Conservation (phyloP, 2,888 invertebrate species). For the Lasius fuliginosus region DNA sequence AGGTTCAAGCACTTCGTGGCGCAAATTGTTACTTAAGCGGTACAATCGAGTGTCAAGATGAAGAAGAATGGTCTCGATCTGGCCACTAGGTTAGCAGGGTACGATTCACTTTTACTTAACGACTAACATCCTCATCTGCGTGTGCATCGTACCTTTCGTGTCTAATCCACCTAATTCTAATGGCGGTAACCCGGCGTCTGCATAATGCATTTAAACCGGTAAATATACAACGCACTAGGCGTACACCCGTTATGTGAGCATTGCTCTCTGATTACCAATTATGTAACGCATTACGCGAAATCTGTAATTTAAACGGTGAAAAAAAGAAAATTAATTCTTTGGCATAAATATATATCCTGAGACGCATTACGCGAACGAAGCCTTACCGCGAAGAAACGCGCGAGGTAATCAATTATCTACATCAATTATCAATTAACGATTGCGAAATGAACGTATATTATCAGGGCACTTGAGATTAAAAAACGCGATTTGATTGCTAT, state of each 20-base stretch:
- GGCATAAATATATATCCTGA: background rate
- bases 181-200: conserved; percentile 61
- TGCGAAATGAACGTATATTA: background rate
- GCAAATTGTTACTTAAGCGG: conserved; percentile 69
- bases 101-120: conserved; percentile 83
- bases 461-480: background rate
- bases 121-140: conserved; percentile 83
- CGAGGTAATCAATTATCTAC: background rate
- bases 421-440: background rate
- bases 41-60: conserved; percentile 72
- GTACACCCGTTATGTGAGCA: conserved; percentile 12
- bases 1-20: conserved; percentile 62
- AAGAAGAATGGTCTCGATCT: conserved; percentile 77
- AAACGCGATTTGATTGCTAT: background rate
- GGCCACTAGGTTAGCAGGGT: conserved; percentile 82
- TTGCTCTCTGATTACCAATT: conserved; percentile 2
- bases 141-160: conserved; percentile 80
- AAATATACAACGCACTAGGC: conserved; percentile 30
- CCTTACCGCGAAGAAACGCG: background rate
- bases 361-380: background rate
- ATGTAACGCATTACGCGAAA: conserved; percentile 21
- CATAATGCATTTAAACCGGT: conserved; percentile 70
- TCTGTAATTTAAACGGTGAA: conserved; percentile 3
- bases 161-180: conserved; percentile 76
- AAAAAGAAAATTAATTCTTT: background rate